phyloP scores from a whole-genome alignment of 2,797 vertebrate species.

The Saxicola maurus region DNA sequence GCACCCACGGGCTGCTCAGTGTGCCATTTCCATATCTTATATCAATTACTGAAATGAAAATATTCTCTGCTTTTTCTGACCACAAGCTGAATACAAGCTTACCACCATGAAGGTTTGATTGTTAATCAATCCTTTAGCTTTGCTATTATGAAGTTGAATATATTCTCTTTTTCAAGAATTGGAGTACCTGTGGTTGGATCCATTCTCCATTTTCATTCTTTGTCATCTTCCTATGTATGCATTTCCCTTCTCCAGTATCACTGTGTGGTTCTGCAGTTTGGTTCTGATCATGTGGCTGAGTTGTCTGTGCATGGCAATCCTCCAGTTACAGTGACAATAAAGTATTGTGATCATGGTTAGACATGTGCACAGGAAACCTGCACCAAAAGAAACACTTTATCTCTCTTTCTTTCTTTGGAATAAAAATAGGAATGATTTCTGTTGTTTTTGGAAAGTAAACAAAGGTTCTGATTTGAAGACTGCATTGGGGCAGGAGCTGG shows the following conservation, averaged over 20 bases:
- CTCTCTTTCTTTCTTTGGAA: not conserved
- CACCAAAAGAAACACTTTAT: not conserved
- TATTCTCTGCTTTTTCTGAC: not conserved
- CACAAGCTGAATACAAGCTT: not conserved
- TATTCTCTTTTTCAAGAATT: not conserved
- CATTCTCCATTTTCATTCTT: not conserved
- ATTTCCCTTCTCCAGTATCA: not conserved
- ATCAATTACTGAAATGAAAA: not conserved
- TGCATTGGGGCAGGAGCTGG: not conserved
- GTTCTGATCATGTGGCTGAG: not conserved
- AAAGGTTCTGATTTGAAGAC: not conserved
- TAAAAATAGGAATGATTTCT: not conserved
- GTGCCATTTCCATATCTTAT: not conserved
- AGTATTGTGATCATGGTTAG: not conserved
- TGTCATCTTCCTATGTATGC: not conserved
- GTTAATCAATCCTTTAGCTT: not conserved
- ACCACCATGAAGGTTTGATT: not conserved
- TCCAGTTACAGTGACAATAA: not conserved
- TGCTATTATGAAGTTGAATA: not conserved
- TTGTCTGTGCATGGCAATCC: not conserved
- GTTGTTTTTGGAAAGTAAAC: not conserved
- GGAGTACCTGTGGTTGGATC: not conserved
- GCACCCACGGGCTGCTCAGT: not conserved
- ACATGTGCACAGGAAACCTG: not conserved
- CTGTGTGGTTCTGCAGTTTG: not conserved